Evolutionary conservation across 2,888 invertebrate species (phyloP).

Genomic region (Nyleta sp.): DNA sequence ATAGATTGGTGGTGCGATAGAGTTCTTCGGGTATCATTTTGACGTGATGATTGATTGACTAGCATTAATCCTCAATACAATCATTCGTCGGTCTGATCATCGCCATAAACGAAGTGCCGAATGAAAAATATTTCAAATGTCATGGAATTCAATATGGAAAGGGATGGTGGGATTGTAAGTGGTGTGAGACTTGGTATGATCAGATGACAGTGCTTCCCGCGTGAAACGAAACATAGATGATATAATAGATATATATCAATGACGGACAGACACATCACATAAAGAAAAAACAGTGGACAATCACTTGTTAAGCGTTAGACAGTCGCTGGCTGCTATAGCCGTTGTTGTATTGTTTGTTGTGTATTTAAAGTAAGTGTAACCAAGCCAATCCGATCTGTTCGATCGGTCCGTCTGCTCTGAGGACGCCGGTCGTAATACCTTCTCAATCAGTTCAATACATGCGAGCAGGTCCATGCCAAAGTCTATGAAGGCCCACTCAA

Average conservation of each 20-base stretch:
- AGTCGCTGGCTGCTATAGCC: slow-evolving; percentile 32
- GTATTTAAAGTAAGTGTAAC: slow-evolving; percentile 23
- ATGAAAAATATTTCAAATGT: slow-evolving; percentile 1
- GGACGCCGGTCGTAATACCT: slow-evolving; percentile 84
- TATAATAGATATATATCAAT: slow-evolving; percentile 40
- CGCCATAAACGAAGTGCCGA: slow-evolving; percentile 1
- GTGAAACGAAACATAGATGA: slow-evolving; percentile 32
- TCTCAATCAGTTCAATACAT: slow-evolving; percentile 98
- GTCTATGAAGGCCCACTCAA: slow-evolving; percentile 98
- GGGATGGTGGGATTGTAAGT: too few relatives aligned
- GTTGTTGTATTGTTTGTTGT: slow-evolving; percentile 28
- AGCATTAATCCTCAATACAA: slow-evolving; percentile 1
- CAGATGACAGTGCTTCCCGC: slow-evolving; percentile 29
- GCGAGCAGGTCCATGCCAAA: slow-evolving; percentile 98
- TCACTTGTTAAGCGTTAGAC: slow-evolving; percentile 68
- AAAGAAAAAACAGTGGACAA: slow-evolving; percentile 70
- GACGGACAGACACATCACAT: slow-evolving; percentile 66
- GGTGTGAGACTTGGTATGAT: neutral
- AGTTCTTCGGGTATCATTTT: neutral
- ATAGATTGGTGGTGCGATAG: neutral
- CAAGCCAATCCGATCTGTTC: slow-evolving; percentile 47
- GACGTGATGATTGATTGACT: slow-evolving; percentile 26
- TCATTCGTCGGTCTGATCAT: slow-evolving; percentile 14
- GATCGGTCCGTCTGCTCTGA: slow-evolving; percentile 66
- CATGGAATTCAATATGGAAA: neutral